Evolutionary conservation across 1,140 invertebrate genomes (phyloP), one percentile per base, ranked within the genome.

Genomic region (Apis laboriosa): DNA sequence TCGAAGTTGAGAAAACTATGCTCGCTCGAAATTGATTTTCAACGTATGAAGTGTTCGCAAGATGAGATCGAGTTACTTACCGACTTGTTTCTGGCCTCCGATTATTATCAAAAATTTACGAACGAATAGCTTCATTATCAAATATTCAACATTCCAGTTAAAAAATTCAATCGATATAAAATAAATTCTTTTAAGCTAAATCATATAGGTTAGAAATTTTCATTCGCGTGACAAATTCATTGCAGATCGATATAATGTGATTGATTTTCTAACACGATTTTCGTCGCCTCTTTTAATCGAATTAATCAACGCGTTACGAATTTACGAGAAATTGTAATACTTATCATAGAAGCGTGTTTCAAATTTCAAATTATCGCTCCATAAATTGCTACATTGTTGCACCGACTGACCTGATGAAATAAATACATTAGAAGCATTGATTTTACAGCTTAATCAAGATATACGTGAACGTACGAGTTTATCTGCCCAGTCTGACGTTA

Each of bases 191-290:
- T 67, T 67, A n/a, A n/a, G 43, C 19, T 53, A 86, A 56, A 76
- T 56, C 68, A 55, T 43, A 82, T n/a, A 55, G 61, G 51, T 79
- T 80, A 15, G n/a, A 63, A 8, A 63, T 63, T 15, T 63, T 63
- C 60, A 11, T 60, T 2, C 9, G 21, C n/a, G 55, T 83, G 77
- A 87, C 84, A 74, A 83, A 74, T 77, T 86, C 58, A 75, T 49
- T 73, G 21, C 78, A 1, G 34, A 11, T n/a, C 34, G 4, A 43
- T 43, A 43, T 43, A 43, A 4, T 7, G 34, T 3, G 0, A 43
- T 43, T 43, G 34, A 43, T 43, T 43, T 7, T 5, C 34, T 7
- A 43, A 4, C 24, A 13, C 19, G 34, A 19, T n/a, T 28, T 34
- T 34, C 28, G 68, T 21, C 58, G 21, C 43, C 49, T 78, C 51